Base-by-base conservation (phyloP, 2,888 invertebrate genomes). In the Drosophila longiperda region DNA sequence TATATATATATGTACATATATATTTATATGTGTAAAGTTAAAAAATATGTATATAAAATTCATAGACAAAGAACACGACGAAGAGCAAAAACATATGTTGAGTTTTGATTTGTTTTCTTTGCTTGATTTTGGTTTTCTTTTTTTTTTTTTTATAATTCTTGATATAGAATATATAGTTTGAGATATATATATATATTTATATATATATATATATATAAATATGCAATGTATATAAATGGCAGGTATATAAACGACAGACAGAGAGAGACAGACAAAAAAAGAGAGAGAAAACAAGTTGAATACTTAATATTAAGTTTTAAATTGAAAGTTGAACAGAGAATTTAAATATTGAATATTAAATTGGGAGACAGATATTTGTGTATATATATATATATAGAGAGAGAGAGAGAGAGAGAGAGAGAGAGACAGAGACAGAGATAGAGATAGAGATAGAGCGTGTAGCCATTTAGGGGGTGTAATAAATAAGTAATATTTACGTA, bases 11-110 rank as follows among this genome's bases (percentile, higher is more conserved):
- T 52, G 36, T 53, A 66, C 79, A 81, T 75, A 74, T 54, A 26
- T 20, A 65, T 55, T 62, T 55, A 42, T 57, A 40, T 33, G 42
- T 55, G 45, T n/a, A 8, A 57, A 61, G 53, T 55, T 33, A 53
- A 55, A 58, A 58, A n/a, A 42, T 52, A 72, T 66, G 66, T 66
- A 67, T 69, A 80, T 82, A 86, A 90, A 91, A 88, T 92, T 92
- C 89, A 91, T 91, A 92, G 91, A 91, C 91, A 92, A 91, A 91
- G 92, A 91, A 91, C 91, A 91, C 91, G 91, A 91, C 91, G 91
- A 91, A 91, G 91, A 91, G 91, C 91, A 91, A 91, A 92, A 91
- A 92, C 90, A 91, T 91, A 87, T 91, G 85, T 90, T 88, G 83
- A 86, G 80, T 90, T 90, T 89, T 77, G 70, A 74, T 75, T 82